Percentiles rank a stretch among this genome's conserved stretches.
Evolutionary conservation across 2,113 vertebrate genomes (phyloP).

Genomic region (Limnothrissa miodon): DNA sequence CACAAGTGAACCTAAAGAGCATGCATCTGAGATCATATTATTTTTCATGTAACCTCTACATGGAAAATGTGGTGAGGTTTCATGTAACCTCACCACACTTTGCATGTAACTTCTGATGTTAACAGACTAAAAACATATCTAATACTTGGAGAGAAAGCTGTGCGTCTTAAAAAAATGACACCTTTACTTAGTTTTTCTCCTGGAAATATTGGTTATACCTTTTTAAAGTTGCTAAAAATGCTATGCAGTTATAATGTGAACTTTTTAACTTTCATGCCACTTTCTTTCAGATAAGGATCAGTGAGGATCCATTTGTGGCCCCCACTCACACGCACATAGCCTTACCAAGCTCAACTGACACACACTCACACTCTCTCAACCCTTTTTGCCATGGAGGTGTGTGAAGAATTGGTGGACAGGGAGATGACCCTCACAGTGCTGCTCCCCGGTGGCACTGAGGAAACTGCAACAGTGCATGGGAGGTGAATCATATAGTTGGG

Average conservation of each 20-base stretch:
- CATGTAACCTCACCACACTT: too few relatives aligned
- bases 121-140: too few relatives aligned
- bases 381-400: slow-evolving; percentile 73
- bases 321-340: background rate
- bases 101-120: too few relatives aligned
- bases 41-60: too few relatives aligned
- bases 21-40: too few relatives aligned
- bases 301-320: background rate
- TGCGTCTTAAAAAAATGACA: too few relatives aligned
- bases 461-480: slow-evolving; percentile 77
- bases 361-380: background rate
- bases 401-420: slow-evolving; percentile 72
- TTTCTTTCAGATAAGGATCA: background rate
- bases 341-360: background rate
- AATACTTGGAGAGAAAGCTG: too few relatives aligned
- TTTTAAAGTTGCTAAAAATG: background rate
- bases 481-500: slow-evolving; percentile 71
- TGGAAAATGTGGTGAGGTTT: too few relatives aligned
- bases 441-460: slow-evolving; percentile 82
- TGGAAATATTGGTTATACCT: background rate
- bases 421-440: slow-evolving; percentile 80
- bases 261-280: background rate
- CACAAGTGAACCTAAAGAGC: too few relatives aligned
- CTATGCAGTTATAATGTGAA: background rate
- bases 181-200: background rate